Conservation (phyloP, 2,888 invertebrate species). For the Mythimna lalbum region DNA sequence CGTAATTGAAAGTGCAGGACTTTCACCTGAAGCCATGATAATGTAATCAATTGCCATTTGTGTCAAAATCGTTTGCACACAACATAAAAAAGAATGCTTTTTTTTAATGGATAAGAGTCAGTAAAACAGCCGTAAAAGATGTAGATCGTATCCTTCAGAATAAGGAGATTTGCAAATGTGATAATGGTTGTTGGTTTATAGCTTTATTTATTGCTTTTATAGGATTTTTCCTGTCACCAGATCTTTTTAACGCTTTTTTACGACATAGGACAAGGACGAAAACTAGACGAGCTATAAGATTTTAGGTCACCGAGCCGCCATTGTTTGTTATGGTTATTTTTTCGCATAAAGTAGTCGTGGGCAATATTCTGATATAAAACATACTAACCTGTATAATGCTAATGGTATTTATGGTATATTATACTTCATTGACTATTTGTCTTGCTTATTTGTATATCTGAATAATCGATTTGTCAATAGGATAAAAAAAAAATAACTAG, state of each 20-base stretch:
- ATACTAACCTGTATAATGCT: no score
- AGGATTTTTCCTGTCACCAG: not conserved
- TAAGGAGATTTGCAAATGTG: constrained; percentile 7
- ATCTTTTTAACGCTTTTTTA: constrained; percentile 8
- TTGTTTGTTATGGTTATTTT: constrained; percentile 16
- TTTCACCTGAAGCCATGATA: no score
- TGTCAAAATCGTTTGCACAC: not conserved
- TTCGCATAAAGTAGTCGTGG: not conserved
- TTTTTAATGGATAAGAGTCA: not conserved
- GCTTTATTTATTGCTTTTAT: constrained; percentile 3
- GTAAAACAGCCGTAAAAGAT: constrained; percentile 1
- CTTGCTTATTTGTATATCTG: not conserved
- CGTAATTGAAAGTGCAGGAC: not conserved
- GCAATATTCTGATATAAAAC: not conserved
- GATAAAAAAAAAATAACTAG: not conserved
- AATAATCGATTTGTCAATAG: not conserved
- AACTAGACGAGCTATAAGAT: constrained; percentile 17
- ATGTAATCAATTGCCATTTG: no score
- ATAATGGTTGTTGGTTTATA: constrained; percentile 9
- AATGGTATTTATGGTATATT: no score
- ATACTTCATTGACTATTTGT: no score
- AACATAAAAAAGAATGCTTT: not conserved
- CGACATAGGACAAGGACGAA: constrained; percentile 7
- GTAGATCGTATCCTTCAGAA: constrained; percentile 1
- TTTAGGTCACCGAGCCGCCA: constrained; percentile 42